These are phyloP conservation scores for Oligia strigilis DNA, from an alignment of 2,888 invertebrate species.

Conservation along the genomic window DNA sequence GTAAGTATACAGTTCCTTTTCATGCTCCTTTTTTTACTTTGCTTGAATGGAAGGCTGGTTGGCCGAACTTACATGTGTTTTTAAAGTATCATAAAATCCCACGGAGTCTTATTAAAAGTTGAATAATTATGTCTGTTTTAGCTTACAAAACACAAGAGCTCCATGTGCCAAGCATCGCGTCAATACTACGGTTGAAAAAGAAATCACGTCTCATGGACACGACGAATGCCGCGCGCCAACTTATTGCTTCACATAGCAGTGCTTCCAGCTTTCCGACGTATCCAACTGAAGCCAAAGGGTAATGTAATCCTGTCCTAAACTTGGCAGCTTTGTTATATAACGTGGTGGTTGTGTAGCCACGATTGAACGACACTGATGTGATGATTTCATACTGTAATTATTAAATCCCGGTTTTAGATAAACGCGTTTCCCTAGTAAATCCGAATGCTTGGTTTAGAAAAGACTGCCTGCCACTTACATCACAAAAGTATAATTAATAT, in stretches of 20 bases:
- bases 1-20: constrained; percentile 53
- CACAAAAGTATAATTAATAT: neutral
- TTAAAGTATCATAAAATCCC: neutral
- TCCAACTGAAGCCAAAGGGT: constrained; percentile 67
- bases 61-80: neutral
- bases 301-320: constrained; percentile 38
- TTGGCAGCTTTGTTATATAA: constrained; percentile 10
- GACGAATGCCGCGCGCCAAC: constrained; percentile 91
- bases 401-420: neutral
- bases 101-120: neutral
- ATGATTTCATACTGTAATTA: neutral
- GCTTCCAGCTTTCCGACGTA: constrained; percentile 75
- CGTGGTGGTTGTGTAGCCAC: constrained; percentile 2
- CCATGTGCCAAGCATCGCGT: constrained; percentile 91
- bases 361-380: neutral
- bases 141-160: constrained; percentile 88
- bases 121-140: constrained; percentile 56
- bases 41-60: neutral
- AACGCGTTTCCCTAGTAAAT: neutral
- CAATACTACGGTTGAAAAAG: constrained; percentile 91
- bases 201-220: constrained; percentile 91
- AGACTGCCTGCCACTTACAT: neutral
- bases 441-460: neutral
- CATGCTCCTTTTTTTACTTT: constrained; percentile 8
- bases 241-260: constrained; percentile 90